A percentile compares a stretch with the other conserved stretches of the same genome.
phyloP scores from a whole-genome alignment of 1,140 invertebrate genomes.

The Zophobas atratus region DNA sequence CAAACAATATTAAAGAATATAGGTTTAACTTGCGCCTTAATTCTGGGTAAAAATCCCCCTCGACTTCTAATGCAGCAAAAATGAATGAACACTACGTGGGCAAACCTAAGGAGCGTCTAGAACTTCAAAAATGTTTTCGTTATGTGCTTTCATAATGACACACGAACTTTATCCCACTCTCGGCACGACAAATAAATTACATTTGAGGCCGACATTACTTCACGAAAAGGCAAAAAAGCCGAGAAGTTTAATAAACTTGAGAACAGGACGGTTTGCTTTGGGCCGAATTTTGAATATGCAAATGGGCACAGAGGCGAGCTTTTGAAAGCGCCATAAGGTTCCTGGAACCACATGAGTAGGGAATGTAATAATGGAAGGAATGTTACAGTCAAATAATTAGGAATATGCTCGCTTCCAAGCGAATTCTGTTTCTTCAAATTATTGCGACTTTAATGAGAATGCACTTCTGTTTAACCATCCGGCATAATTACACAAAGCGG shows the following conservation, averaged over 20 bases:
- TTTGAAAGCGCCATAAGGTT: background rate
- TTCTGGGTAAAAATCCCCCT: too few species aligned
- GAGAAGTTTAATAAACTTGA: slow-evolving; percentile 37
- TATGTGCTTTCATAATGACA: background rate
- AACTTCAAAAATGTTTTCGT: too few species aligned
- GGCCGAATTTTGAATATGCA: slow-evolving; percentile 37
- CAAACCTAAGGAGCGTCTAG: too few species aligned
- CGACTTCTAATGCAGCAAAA: too few species aligned
- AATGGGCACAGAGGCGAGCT: slow-evolving; percentile 10
- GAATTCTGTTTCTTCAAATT: background rate
- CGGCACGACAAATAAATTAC: slow-evolving; percentile 37
- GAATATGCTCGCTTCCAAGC: background rate
- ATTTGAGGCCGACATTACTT: slow-evolving; percentile 30
- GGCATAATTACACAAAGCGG: background rate
- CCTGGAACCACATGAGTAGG: background rate
- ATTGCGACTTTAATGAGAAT: background rate
- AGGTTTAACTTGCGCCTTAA: too few species aligned
- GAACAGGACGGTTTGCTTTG: slow-evolving; percentile 5
- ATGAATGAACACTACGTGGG: too few species aligned
- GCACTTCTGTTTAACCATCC: background rate
- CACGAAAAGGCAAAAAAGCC: slow-evolving; percentile 34
- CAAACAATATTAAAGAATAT: too few species aligned
- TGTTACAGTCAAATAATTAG: background rate
- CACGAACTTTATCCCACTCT: slow-evolving; percentile 32
- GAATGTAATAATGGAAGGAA: slow-evolving; percentile 4